Evolutionary conservation across 2,113 vertebrate species (phyloP).

Genomic region (Muscicapa adusta): DNA sequence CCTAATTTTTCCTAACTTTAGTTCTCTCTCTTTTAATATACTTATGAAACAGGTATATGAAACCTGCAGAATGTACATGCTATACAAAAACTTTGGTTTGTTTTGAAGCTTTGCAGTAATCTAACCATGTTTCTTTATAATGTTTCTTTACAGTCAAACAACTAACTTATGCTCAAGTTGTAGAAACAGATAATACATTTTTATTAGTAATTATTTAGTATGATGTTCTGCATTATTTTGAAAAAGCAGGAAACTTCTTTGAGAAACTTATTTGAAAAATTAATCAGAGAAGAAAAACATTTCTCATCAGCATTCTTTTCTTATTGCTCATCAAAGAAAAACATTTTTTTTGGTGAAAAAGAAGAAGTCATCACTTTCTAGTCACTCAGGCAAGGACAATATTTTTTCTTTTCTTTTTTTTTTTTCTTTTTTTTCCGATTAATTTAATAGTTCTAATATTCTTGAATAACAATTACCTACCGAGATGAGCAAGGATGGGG

Average conservation of each 20-base stretch:
- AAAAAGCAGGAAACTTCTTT: background rate
- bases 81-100: background rate
- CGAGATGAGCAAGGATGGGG: background rate
- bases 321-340: background rate
- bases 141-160: background rate
- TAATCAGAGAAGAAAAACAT: background rate
- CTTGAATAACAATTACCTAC: background rate
- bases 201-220: conserved; percentile 22
- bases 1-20: background rate
- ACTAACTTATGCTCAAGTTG: background rate
- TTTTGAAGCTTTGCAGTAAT: background rate
- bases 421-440: background rate
- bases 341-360: background rate
- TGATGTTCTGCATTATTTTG: background rate
- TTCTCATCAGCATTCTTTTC: background rate
- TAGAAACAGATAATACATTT: background rate
- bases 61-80: background rate
- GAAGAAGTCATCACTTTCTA: background rate
- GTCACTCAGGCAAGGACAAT: background rate
- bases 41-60: background rate
- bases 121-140: background rate
- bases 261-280: conserved; percentile 21
- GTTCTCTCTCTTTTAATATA: background rate
- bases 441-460: background rate
- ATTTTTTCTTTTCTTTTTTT: background rate